These are phyloP conservation scores for Petrosia ficiformis DNA, from an alignment of 37 sponge, comb jelly and placozoan genomes.

Conservation along the genomic window DNA sequence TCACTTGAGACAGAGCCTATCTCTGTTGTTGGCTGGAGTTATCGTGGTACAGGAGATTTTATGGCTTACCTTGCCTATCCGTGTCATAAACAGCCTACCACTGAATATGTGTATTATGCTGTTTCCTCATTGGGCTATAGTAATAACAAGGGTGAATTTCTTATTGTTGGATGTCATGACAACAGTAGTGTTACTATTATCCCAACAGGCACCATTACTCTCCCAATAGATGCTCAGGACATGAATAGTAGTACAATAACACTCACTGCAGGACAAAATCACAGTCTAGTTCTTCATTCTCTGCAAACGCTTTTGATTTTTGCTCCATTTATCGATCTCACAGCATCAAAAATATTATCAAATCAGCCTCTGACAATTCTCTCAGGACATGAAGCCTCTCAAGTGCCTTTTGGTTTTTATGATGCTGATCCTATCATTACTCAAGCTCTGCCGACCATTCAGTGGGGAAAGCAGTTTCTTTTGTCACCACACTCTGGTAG, in stretches of 20 bases:
- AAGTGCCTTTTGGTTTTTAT: neutral
- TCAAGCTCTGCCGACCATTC: neutral
- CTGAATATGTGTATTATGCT: neutral
- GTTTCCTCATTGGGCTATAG: neutral
- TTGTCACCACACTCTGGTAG: neutral
- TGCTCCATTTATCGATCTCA: neutral
- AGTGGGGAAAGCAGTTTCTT: constrained; percentile 2
- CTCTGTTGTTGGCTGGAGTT: neutral
- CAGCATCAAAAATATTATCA: neutral
- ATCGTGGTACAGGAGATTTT: neutral
- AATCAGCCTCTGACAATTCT: neutral
- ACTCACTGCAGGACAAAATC: neutral
- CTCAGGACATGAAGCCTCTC: neutral
- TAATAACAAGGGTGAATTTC: neutral
- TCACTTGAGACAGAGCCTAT: neutral
- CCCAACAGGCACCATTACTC: neutral
- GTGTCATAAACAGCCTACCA: neutral
- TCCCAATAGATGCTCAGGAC: neutral
- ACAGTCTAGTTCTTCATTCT: neutral
- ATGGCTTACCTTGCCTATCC: neutral
- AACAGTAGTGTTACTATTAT: neutral
- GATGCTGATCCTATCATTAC: neutral
- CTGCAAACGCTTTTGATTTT: neutral
- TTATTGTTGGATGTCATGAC: neutral
- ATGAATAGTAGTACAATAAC: neutral